phyloP scores from a whole-genome alignment of 2,797 vertebrate genomes.

The Petrocephalus schoutedeni region DNA sequence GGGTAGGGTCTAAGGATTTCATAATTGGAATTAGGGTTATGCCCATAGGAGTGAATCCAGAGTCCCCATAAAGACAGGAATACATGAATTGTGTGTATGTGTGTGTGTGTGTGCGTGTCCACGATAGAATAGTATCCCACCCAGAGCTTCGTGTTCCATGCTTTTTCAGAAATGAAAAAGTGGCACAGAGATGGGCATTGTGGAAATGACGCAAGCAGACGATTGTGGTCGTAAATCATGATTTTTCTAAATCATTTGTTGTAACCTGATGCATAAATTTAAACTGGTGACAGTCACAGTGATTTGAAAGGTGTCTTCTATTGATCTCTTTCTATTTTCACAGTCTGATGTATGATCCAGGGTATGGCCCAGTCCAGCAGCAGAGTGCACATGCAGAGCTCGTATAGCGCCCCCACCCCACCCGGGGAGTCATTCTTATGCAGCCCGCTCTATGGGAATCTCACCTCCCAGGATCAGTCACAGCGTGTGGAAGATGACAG shows the following conservation, averaged over 20 bases:
- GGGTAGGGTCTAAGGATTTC: no score
- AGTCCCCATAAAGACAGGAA: no score
- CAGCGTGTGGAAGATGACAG: conserved; percentile 72
- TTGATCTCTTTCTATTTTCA: neutral
- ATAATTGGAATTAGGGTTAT: no score
- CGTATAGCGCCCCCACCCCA: conserved; percentile 73
- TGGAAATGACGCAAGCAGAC: neutral
- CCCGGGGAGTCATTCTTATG: conserved; percentile 76
- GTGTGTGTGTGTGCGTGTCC: no score
- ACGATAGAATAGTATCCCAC: no score
- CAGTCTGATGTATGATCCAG: conserved; percentile 60
- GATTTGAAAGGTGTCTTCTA: neutral
- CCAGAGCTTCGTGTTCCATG: neutral
- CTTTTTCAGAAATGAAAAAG: neutral
- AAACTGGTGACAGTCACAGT: neutral
- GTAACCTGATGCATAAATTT: neutral
- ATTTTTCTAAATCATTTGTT: neutral
- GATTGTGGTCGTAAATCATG: neutral
- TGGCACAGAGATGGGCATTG: neutral
- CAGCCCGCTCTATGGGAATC: conserved; percentile 77
- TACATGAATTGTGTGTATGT: no score
- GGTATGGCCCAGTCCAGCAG: conserved; percentile 45
- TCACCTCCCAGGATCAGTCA: conserved; percentile 56
- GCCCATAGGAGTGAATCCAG: no score
- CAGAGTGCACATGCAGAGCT: conserved; percentile 86